These are phyloP conservation scores for Seira sanloemensis DNA, from an alignment of 2,888 invertebrate species.

Conservation along the genomic window DNA sequence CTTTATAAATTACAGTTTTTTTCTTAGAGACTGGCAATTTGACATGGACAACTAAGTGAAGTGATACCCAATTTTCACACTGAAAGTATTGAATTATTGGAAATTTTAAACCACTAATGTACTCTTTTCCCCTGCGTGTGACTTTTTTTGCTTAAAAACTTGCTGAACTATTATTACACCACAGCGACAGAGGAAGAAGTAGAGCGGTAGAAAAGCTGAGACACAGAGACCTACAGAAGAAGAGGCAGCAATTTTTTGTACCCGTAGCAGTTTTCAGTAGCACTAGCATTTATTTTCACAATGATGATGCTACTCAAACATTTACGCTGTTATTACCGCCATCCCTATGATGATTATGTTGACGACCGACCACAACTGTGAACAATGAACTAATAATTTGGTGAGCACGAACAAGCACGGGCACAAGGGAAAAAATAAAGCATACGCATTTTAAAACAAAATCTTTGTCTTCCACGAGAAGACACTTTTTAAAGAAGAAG, in stretches of 20 bases:
- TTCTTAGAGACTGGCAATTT: neutral
- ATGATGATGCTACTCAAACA: neutral
- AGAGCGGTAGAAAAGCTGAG: neutral
- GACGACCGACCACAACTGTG: conserved; percentile 44
- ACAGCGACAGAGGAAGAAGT: neutral
- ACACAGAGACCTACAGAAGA: neutral
- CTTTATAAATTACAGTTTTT: neutral
- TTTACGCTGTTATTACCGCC: conserved; percentile 14
- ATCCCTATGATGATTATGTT: conserved; percentile 1
- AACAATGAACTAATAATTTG: conserved; percentile 42
- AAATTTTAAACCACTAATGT: neutral
- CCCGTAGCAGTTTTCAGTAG: too few relatives aligned
- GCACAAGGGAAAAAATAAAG: neutral
- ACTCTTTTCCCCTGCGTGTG: conserved; percentile 31
- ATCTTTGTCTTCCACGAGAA: too few relatives aligned
- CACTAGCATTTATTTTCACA: neutral
- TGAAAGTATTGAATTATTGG: neutral
- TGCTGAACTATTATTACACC: neutral
- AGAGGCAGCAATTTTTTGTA: neutral
- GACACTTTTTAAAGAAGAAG: too few relatives aligned
- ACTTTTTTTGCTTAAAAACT: too few relatives aligned
- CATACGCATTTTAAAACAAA: too few relatives aligned
- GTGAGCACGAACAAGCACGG: conserved; percentile 15
- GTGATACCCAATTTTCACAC: neutral
- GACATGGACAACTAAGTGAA: neutral